Evolutionary conservation across 2,113 vertebrate species (phyloP), one percentile per base, ranked within the genome.

Genomic region (Pipa parva): DNA sequence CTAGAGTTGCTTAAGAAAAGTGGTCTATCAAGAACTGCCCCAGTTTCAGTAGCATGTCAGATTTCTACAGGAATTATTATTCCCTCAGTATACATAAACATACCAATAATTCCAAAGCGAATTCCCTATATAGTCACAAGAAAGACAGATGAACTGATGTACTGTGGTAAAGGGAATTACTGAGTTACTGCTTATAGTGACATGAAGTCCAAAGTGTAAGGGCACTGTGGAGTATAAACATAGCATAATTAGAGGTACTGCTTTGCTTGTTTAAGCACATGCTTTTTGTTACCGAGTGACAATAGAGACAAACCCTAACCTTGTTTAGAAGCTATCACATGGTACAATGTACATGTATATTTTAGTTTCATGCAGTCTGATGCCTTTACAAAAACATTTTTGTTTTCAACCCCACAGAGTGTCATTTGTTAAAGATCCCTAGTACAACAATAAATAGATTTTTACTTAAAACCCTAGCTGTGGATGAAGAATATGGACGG

Each of bases 21-120:
- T 45, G 57, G 9, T 20, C 22, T 7, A 52, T 13, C 48, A 27
- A 37, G 29, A 69, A 69, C 57, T 18, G 57, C 48, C 61, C 58
- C 21, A 61, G 48, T 54, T 61, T 59, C 22, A 39, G 48, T 7
- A 54, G 42, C 52, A 33, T 70, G 57, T 61, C 48, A 33, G 51
- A 50, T 69, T 60, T 60, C 48, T 60, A 49, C 52, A 70, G 49
- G 48, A 70, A 70, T 70, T 54, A 70, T 61, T 61, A 70, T 70
- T 70, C 66, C 66, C 66, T 61, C 12, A 54, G 66, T 45, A 61
- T 49, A 61, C 48, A 60, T 45, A 61, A 70, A 54, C 25, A 54
- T n/a, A 61, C 31, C 31, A n/a, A 59, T 68, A 68, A 68, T 51
- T 68, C 56, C 37, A 51, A 12, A 24, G 49, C 59, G 22, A 68